phyloP scores from a whole-genome alignment of 1,140 invertebrate species.

The Tetragnatha versicolor region DNA sequence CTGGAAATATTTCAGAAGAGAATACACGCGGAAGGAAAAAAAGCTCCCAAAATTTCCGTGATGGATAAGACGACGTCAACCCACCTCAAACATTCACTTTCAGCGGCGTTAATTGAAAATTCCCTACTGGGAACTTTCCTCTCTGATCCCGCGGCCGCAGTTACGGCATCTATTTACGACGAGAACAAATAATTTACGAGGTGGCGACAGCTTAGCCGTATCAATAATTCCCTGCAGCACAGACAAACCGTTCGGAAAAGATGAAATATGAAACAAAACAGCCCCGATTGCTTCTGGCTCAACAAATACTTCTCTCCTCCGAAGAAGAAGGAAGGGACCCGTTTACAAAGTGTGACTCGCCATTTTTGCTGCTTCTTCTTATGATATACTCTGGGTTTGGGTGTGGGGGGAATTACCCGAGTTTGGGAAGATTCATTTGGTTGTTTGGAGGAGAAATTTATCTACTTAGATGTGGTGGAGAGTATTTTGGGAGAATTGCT shows the following conservation, averaged over 20 bases:
- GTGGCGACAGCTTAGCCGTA: constrained; percentile 35
- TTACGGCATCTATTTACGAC: constrained; percentile 35
- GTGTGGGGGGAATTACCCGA: too few species aligned
- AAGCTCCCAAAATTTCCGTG: too few species aligned
- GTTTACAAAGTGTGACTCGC: constrained; percentile 20
- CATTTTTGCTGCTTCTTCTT: too few species aligned
- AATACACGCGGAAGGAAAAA: too few species aligned
- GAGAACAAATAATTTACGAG: constrained; percentile 44
- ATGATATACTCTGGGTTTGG: too few species aligned
- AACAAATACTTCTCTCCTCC: constrained; percentile 23
- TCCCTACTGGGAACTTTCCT: neutral
- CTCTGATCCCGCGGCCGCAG: neutral
- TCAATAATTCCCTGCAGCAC: constrained; percentile 37
- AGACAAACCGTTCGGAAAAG: constrained; percentile 45
- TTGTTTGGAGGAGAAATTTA: too few species aligned
- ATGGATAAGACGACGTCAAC: too few species aligned
- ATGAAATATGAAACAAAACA: constrained; percentile 54
- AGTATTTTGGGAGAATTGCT: too few species aligned
- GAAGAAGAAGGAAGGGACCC: constrained; percentile 15
- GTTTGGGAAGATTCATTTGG: too few species aligned
- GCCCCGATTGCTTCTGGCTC: constrained; percentile 45
- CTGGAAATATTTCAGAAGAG: too few species aligned
- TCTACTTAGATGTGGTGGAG: too few species aligned
- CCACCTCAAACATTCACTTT: too few species aligned
- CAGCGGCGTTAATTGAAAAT: neutral